A percentile compares a stretch with the other conserved stretches of the same genome.
These are phyloP conservation scores for Mesopsocus fuscifrons DNA, from an alignment of 2,888 invertebrate genomes.

Conservation along the genomic window DNA sequence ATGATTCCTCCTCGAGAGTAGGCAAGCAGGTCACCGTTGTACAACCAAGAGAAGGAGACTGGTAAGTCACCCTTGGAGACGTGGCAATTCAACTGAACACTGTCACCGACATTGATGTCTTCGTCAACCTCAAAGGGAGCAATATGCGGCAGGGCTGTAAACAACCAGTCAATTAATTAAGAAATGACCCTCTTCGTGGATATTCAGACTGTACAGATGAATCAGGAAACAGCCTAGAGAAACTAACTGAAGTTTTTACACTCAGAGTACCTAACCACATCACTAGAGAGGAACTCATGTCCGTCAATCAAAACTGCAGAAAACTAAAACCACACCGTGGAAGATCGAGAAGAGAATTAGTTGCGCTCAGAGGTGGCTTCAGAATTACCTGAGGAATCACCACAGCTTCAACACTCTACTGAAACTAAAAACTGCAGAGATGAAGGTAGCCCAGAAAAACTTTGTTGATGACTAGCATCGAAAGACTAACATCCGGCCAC, in stretches of 20 bases:
- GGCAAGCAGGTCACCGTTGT: constrained; percentile 27
- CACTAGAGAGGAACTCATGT: background rate
- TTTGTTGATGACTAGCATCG: too few species aligned
- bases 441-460: too few species aligned
- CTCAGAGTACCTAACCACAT: too few species aligned
- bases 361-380: too few species aligned
- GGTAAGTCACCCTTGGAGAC: constrained; percentile 39
- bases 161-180: constrained; percentile 5
- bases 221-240: too few species aligned
- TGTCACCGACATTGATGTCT: constrained; percentile 30
- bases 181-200: background rate
- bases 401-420: too few species aligned
- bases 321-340: background rate
- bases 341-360: too few species aligned
- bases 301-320: background rate
- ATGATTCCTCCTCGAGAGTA: constrained; percentile 32
- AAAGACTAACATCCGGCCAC: too few species aligned
- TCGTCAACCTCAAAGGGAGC: constrained; percentile 39
- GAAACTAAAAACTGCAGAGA: too few species aligned
- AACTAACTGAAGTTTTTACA: too few species aligned
- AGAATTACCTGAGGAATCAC: too few species aligned
- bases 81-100: constrained; percentile 12
- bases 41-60: constrained; percentile 44
- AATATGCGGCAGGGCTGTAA: constrained; percentile 20
- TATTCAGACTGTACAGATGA: background rate